Base-by-base conservation (phyloP, 2,113 vertebrate genomes). In the Petrocephalus microphthalmus region DNA sequence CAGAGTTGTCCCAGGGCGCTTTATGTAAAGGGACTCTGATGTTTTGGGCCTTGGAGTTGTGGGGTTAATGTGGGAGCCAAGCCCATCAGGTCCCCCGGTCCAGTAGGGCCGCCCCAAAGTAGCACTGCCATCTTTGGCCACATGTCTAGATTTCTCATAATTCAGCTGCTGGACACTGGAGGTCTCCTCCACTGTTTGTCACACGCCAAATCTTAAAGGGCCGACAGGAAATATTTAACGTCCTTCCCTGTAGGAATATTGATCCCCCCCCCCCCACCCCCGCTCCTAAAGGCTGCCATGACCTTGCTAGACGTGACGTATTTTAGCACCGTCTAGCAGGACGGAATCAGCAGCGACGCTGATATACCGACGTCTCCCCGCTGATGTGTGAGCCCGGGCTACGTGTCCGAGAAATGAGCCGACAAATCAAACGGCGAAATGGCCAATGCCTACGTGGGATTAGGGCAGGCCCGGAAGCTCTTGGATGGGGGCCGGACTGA, bases 261-360 rank as follows among this genome's bases (percentile, higher is more conserved):
- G 87, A 88, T 88, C 60, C 4, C 1, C 1, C 7, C 57, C 57
- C 22, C 20, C 1, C 60, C n/a, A n/a, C n/a, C 60, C n/a, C 67
- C 22, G 6, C 51, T 54, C 51, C 78, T 84, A 56, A 84, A 82
- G 17, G 87, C 74, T 88, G 33, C 78, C 52, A 2, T 88, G 87
- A 88, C 87, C 87, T 88, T 88, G 87, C 74, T 53, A 88, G 87
- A 88, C 87, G 52, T 88, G 87, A 88, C 87, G 87, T 88, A 60
- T 88, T 88, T 88, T 49, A 57, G 52, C 52, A 17, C 87, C 20
- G 87, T 74, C 87, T 87, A 33, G 64, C 64, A 54, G 45, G 42
- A 15, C 87, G 8, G 25, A 78, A 53, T 87, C 87, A 78, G 47
- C 49, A 37, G 64, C 25, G 20, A n/a, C 3, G 85, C 25, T 85